Conservation (phyloP, 2,113 vertebrate species). For the Saguinus midas region DNA sequence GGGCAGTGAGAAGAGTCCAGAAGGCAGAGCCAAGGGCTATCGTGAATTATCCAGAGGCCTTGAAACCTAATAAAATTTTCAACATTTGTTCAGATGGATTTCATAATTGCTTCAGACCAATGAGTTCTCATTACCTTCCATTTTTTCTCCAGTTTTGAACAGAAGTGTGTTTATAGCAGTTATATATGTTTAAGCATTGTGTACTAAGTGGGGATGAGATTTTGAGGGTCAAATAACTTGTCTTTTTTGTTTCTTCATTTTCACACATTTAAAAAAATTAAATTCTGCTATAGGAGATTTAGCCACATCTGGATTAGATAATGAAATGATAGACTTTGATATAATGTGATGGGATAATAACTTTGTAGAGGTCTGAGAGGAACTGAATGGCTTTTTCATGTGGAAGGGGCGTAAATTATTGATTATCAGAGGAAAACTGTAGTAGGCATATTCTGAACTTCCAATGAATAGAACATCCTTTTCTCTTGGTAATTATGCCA, state of each 20-base stretch:
- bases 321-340: neutral
- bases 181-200: neutral
- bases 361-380: neutral
- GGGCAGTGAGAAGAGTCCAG: neutral
- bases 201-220: neutral
- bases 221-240: neutral
- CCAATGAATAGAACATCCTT: neutral
- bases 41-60: neutral
- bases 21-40: neutral
- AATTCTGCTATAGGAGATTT: neutral
- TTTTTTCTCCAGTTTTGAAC: neutral
- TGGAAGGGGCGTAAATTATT: neutral
- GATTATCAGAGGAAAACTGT: neutral
- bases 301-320: neutral
- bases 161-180: neutral
- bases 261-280: neutral
- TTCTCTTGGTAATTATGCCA: neutral
- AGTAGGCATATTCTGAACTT: neutral
- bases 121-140: neutral
- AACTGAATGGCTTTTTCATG: neutral
- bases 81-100: neutral
- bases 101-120: neutral
- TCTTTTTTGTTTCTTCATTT: neutral
- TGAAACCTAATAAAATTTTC: neutral
- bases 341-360: neutral